phyloP scores from a whole-genome alignment of 2,888 invertebrate species.

The Antheraea assamensis region DNA sequence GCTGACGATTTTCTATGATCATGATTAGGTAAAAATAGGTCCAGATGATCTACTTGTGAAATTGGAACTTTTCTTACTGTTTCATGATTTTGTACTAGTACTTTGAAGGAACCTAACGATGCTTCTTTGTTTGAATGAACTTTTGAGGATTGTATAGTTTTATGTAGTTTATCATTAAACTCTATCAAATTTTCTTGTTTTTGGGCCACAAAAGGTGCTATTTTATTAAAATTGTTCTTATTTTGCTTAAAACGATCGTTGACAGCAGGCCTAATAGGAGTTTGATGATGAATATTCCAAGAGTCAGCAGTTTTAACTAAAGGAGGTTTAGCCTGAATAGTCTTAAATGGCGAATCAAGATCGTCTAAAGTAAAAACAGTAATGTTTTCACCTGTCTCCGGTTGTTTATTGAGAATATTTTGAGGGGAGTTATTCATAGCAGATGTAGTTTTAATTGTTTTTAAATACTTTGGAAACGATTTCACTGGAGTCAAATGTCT shows the following conservation, averaged over 20 bases:
- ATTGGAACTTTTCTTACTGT: constrained; percentile 45
- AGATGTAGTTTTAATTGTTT: constrained; percentile 39
- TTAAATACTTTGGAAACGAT: constrained; percentile 50
- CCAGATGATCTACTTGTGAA: constrained; percentile 46
- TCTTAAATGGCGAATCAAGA: constrained; percentile 48
- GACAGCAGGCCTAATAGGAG: constrained; percentile 22
- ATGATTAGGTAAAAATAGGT: constrained; percentile 53
- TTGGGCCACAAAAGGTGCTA: background rate
- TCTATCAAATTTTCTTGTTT: constrained; percentile 16
- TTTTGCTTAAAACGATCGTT: constrained; percentile 26
- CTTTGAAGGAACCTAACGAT: constrained; percentile 9
- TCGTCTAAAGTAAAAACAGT: constrained; percentile 56
- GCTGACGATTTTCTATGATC: constrained; percentile 35
- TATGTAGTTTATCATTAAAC: constrained; percentile 14
- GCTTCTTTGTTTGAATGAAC: background rate
- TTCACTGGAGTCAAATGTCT: constrained; percentile 54
- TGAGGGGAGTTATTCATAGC: constrained; percentile 29
- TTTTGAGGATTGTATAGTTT: constrained; percentile 11
- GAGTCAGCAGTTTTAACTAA: constrained; percentile 32
- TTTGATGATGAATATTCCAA: constrained; percentile 31
- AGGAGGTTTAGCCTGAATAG: constrained; percentile 45
- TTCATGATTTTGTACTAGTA: constrained; percentile 31
- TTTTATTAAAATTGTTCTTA: background rate
- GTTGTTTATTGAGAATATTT: constrained; percentile 25
- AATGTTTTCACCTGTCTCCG: constrained; percentile 44